Percentiles rank a stretch among this genome's conserved stretches.
Conservation (phyloP, 2,888 invertebrate genomes). For the Cotesia congregata region DNA sequence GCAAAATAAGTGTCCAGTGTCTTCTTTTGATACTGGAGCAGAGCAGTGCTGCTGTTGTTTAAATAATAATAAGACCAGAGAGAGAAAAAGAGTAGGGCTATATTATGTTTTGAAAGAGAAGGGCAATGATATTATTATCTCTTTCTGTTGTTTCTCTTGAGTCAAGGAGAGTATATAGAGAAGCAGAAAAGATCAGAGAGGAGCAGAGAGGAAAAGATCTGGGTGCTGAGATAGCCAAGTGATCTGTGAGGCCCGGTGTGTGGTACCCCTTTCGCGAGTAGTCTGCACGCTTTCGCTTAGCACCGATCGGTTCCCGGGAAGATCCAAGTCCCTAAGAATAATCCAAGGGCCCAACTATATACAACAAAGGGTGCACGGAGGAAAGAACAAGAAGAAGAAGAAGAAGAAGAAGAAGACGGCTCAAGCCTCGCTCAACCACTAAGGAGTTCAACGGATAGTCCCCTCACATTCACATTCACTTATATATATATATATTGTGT, state of each 20-base stretch:
- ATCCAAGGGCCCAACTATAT: neutral
- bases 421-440: neutral
- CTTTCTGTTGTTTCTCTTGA: conserved; percentile 44
- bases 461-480: neutral
- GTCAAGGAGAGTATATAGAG: no score
- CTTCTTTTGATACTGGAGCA: conserved; percentile 31
- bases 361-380: no score
- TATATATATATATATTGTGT: no score
- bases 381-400: conserved; percentile 13
- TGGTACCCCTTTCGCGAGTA: conserved; percentile 66
- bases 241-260: conserved; percentile 71
- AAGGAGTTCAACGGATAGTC: conserved; percentile 31
- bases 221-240: conserved; percentile 66
- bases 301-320: conserved; percentile 24
- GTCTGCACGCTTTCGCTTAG: conserved; percentile 60
- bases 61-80: conserved; percentile 18
- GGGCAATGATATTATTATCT: conserved; percentile 48
- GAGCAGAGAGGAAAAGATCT: conserved; percentile 58
- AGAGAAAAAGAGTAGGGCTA: conserved; percentile 28
- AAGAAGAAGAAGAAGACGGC: conserved; percentile 14
- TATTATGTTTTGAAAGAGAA: conserved; percentile 34
- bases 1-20: conserved; percentile 30
- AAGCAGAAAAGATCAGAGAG: no score
- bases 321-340: conserved; percentile 15
- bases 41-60: neutral